Evolutionary conservation across 2,888 invertebrate genomes (phyloP).

Genomic region (Drosophila kokeensis): DNA sequence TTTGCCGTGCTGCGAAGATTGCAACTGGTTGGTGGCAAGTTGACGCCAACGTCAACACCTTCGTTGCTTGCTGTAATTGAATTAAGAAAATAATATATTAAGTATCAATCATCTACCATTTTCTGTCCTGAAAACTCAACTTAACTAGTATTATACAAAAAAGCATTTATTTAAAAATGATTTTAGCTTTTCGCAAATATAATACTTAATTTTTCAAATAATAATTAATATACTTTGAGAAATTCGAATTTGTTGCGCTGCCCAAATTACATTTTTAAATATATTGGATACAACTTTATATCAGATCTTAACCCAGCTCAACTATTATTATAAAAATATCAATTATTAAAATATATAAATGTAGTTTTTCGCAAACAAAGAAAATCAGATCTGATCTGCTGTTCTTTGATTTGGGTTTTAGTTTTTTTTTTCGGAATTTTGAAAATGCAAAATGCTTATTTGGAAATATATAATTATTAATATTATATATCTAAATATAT

Average conservation of each 20-base stretch:
- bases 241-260: background rate
- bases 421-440: background rate
- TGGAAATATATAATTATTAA: background rate
- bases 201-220: background rate
- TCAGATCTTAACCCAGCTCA: background rate
- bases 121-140: background rate
- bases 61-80: constrained; percentile 6
- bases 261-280: background rate
- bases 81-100: background rate
- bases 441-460: background rate
- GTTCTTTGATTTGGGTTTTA: background rate
- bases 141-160: background rate
- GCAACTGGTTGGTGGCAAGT: constrained; percentile 15
- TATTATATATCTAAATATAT: background rate
- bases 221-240: background rate
- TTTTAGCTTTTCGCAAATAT: background rate
- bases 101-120: background rate
- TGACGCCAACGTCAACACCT: background rate
- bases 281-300: background rate
- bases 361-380: background rate
- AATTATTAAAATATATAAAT: background rate
- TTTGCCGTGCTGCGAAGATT: constrained; percentile 22
- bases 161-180: background rate
- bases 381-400: background rate
- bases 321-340: background rate